Conservation (phyloP, 1,140 invertebrate species). For the Drosophila asahinai region DNA sequence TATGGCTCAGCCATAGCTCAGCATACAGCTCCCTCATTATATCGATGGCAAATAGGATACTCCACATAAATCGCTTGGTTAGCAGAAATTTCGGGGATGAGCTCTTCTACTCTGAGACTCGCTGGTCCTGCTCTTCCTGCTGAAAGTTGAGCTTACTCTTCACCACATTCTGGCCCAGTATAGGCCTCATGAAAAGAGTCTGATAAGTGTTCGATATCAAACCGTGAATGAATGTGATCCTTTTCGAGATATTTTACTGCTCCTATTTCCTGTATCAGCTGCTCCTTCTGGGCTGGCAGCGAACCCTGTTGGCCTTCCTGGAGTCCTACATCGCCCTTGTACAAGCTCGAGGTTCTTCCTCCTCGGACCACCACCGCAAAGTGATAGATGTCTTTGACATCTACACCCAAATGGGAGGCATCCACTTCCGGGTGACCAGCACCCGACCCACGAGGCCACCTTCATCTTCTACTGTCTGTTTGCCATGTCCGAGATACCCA, state of each 20-base stretch:
- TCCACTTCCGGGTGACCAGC: conserved; percentile 7
- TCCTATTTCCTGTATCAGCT: conserved; percentile 31
- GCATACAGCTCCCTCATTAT: conserved; percentile 3
- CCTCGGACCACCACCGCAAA: neutral
- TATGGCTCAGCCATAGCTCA: conserved; percentile 7
- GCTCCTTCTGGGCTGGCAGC: conserved; percentile 19
- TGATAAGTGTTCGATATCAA: conserved; percentile 14
- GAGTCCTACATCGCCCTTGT: neutral
- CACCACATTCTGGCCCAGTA: conserved; percentile 34
- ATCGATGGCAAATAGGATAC: conserved; percentile 3
- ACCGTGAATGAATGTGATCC: conserved; percentile 27
- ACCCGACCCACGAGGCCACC: conserved; percentile 15
- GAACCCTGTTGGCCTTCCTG: conserved; percentile 4
- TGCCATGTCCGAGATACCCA: neutral
- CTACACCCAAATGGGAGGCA: conserved; percentile 1
- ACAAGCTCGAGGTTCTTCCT: neutral
- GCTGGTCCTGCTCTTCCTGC: conserved; percentile 16
- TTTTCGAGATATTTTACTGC: conserved; percentile 26
- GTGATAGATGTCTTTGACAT: conserved; percentile 10
- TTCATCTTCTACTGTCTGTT: conserved; percentile 25
- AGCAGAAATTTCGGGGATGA: neutral
- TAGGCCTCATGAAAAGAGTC: neutral
- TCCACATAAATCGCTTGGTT: conserved; percentile 10
- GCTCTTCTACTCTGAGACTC: conserved; percentile 3
- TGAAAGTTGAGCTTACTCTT: conserved; percentile 1